Conservation (phyloP, 2,888 invertebrate species). For the Agrenia bidenticulata region DNA sequence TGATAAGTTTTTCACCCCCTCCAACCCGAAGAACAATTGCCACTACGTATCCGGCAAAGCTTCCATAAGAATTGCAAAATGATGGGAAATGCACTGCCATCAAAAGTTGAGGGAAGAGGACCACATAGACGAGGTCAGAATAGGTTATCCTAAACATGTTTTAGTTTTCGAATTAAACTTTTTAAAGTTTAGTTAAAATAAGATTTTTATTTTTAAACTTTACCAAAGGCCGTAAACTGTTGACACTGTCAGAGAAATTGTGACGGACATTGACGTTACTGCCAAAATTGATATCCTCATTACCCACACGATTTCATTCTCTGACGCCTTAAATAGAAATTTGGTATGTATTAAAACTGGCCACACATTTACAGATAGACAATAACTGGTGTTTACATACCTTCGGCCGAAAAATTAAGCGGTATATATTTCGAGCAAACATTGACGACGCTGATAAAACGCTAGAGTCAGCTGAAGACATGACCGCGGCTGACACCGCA, state of each 20-base stretch:
- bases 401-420: conserved; percentile 86
- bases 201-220: conserved; percentile 54
- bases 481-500: conserved; percentile 97
- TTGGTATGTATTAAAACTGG: too few species aligned
- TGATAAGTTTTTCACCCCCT: conserved; percentile 84
- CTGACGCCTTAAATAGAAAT: conserved; percentile 71
- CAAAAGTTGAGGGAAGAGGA: conserved; percentile 94
- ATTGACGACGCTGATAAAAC: conserved; percentile 97
- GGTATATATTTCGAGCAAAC: conserved; percentile 99
- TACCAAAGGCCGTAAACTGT: conserved; percentile 97
- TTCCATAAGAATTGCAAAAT: conserved; percentile 96
- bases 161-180: neutral
- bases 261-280: conserved; percentile 86
- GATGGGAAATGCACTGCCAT: conserved; percentile 96
- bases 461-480: conserved; percentile 99
- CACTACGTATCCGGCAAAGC: conserved; percentile 81
- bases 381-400: neutral
- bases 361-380: too few species aligned
- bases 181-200: neutral
- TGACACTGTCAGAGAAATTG: conserved; percentile 95
- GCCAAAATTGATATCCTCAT: conserved; percentile 90
- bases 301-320: conserved; percentile 95
- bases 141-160: conserved; percentile 79
- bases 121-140: conserved; percentile 97
- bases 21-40: conserved; percentile 79